These are phyloP conservation scores for Hyposmocoma kahamanoa DNA, from an alignment of 1,140 invertebrate species.

Conservation along the genomic window DNA sequence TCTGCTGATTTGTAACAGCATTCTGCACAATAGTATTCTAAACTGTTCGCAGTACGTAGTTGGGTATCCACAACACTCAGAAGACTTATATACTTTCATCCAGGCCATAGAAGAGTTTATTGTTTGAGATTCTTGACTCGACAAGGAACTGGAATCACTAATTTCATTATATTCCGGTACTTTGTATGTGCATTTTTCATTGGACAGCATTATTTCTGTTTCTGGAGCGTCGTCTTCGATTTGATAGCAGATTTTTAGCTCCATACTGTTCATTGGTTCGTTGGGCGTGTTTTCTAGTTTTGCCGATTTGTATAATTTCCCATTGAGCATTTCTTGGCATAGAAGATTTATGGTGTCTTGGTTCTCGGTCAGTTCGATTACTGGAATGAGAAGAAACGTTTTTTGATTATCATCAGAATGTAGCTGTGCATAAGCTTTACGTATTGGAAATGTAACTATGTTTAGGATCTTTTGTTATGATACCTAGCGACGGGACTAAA, in stretches of 20 bases:
- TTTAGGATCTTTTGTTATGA: no score
- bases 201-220: slow-evolving; percentile 50
- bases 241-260: slow-evolving; percentile 54
- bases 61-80: slow-evolving; percentile 25
- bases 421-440: no score
- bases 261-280: slow-evolving; percentile 37
- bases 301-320: slow-evolving; percentile 54
- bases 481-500: no score
- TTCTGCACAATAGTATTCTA: slow-evolving; percentile 43
- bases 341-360: slow-evolving; percentile 46
- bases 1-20: slow-evolving; percentile 55
- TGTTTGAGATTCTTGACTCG: slow-evolving; percentile 34
- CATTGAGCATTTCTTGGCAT: slow-evolving; percentile 55
- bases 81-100: slow-evolving; percentile 56
- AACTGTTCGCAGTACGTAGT: slow-evolving; percentile 54
- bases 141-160: slow-evolving; percentile 33
- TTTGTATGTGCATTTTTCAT: slow-evolving; percentile 52
- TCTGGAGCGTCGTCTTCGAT: slow-evolving; percentile 40
- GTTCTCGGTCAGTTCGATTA: slow-evolving; percentile 64
- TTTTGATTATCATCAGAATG: no score
- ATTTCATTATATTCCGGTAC: slow-evolving; percentile 33
- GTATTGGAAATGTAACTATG: no score
- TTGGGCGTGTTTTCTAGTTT: slow-evolving; percentile 31
- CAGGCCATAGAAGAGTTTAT: slow-evolving; percentile 47
- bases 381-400: no score